phyloP scores from a whole-genome alignment of 1,140 invertebrate genomes.

The Euwallacea fornicatus region DNA sequence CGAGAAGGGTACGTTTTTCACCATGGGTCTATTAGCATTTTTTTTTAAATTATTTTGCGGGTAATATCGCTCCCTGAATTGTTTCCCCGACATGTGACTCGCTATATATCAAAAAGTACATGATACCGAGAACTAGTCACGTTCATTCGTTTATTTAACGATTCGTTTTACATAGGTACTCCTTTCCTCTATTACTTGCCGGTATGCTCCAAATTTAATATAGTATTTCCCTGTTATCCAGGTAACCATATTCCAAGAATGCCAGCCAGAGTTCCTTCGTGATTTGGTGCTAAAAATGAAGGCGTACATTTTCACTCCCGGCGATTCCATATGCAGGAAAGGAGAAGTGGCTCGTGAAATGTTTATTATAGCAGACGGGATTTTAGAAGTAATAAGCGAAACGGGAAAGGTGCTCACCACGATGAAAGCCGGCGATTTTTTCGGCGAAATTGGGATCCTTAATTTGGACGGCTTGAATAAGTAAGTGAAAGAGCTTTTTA shows the following conservation, averaged over 20 bases:
- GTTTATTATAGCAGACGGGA: conserved; percentile 98
- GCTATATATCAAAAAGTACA: too few relatives aligned
- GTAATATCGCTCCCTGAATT: too few relatives aligned
- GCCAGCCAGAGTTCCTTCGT: conserved; percentile 95
- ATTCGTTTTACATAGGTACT: too few relatives aligned
- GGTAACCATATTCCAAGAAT: conserved; percentile 90
- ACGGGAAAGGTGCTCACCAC: conserved; percentile 89
- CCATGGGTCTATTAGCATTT: too few relatives aligned
- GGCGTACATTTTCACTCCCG: conserved; percentile 95
- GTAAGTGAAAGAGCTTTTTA: conserved; percentile 59
- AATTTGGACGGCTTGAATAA: conserved; percentile 95
- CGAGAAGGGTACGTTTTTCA: too few relatives aligned
- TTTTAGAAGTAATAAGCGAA: conserved; percentile 94
- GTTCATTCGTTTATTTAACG: background rate
- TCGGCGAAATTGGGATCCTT: conserved; percentile 96
- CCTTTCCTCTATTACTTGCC: too few relatives aligned
- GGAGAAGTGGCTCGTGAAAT: conserved; percentile 86
- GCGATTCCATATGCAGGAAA: conserved; percentile 93
- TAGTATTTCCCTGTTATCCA: conserved; percentile 46
- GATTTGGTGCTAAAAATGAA: conserved; percentile 98
- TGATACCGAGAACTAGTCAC: background rate
- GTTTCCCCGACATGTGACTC: too few relatives aligned
- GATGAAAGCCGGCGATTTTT: conserved; percentile 97
- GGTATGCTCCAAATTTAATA: too few relatives aligned
- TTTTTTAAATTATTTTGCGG: too few relatives aligned